These are phyloP conservation scores for Acromyrmex charruanus DNA, from an alignment of 1,140 invertebrate species.

Conservation along the genomic window DNA sequence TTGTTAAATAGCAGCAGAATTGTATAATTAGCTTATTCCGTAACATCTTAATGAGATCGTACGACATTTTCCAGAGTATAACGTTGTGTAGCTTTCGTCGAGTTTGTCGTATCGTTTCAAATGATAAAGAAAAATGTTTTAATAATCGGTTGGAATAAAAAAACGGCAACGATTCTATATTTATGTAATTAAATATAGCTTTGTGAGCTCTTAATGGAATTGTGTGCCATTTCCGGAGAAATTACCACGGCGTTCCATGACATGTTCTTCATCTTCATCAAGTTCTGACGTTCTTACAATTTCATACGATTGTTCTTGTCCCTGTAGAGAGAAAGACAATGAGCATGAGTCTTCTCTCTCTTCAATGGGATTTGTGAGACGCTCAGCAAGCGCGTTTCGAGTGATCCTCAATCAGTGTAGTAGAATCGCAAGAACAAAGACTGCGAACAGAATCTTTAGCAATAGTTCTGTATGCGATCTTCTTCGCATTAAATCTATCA, in stretches of 20 bases:
- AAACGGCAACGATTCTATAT: background rate
- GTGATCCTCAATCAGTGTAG: conserved; percentile 43
- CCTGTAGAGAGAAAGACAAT: background rate
- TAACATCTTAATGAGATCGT: conserved; percentile 14
- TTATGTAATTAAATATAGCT: conserved; percentile 42
- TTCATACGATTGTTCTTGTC: conserved; percentile 31
- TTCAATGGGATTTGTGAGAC: conserved; percentile 44
- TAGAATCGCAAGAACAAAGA: conserved; percentile 39
- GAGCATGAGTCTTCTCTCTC: background rate
- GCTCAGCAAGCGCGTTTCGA: conserved; percentile 35
- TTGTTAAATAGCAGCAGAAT: background rate
- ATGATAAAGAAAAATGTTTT: background rate
- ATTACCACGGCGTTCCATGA: background rate
- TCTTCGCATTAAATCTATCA: conserved; percentile 45
- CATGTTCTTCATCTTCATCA: background rate
- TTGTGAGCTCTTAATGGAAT: conserved; percentile 26
- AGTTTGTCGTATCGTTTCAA: conserved; percentile 3
- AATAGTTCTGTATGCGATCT: conserved; percentile 1
- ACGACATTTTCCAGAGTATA: background rate
- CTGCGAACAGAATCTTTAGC: background rate
- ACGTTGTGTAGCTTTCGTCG: background rate
- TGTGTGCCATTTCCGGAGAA: conserved; percentile 25
- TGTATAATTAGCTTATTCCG: background rate
- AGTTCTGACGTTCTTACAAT: conserved; percentile 35
- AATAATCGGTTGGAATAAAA: conserved; percentile 24